phyloP scores from a whole-genome alignment of 1,140 invertebrate species.

The Drosophila nannoptera region DNA sequence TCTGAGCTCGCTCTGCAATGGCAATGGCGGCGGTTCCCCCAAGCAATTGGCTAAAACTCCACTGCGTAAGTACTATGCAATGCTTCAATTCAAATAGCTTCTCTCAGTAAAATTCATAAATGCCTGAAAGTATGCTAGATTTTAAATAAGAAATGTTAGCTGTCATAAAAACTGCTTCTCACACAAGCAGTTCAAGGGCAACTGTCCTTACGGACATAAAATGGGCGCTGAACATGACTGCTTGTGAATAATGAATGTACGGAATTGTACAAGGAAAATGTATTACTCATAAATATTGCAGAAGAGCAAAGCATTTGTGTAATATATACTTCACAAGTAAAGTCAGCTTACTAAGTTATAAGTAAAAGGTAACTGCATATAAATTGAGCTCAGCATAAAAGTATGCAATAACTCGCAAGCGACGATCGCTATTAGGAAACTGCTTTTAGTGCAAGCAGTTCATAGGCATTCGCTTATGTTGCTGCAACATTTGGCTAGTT shows the following conservation, averaged over 20 bases:
- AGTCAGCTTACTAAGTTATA: too few relatives aligned
- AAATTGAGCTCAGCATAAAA: neutral
- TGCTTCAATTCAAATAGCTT: too few relatives aligned
- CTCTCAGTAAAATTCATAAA: too few relatives aligned
- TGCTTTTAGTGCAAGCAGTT: conserved; percentile 15
- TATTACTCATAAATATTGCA: too few relatives aligned
- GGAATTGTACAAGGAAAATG: too few relatives aligned
- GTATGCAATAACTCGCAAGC: conserved; percentile 9
- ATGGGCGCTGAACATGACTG: too few relatives aligned
- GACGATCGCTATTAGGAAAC: neutral
- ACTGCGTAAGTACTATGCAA: conserved; percentile 67
- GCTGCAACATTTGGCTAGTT: conserved; percentile 47
- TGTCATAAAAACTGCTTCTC: too few relatives aligned
- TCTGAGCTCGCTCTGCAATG: conserved; percentile 61
- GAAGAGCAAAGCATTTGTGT: too few relatives aligned
- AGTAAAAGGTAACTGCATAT: neutral
- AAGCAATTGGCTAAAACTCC: conserved; percentile 75
- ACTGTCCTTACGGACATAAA: too few relatives aligned
- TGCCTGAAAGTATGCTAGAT: neutral
- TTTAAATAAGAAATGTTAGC: neutral
- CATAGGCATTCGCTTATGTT: conserved; percentile 26
- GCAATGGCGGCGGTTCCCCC: conserved; percentile 54
- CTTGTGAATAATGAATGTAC: too few relatives aligned
- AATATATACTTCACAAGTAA: too few relatives aligned
- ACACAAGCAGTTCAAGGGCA: too few relatives aligned